Percentiles rank a stretch among this genome's conserved stretches.
Conservation (phyloP, 2,888 invertebrate species). For the Dryadula phaetusa region DNA sequence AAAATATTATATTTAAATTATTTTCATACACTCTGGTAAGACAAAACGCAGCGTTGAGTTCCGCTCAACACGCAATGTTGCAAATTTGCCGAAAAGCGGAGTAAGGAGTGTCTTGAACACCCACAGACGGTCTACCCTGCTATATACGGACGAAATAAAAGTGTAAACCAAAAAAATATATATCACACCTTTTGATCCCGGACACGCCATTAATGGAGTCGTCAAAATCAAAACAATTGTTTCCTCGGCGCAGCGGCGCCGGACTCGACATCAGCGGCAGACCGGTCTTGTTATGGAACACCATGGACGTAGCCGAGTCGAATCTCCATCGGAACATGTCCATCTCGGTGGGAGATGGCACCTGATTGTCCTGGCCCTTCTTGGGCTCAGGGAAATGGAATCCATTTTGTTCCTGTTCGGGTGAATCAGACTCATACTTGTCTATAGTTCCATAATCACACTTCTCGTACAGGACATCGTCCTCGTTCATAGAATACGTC, state of each 20-base stretch:
- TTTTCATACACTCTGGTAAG: too few species aligned
- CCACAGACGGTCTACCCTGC: too few species aligned
- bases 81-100: too few species aligned
- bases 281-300: slow-evolving; percentile 92
- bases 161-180: slow-evolving; percentile 23
- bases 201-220: slow-evolving; percentile 90
- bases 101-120: too few species aligned
- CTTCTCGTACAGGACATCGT: slow-evolving; percentile 72
- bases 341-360: slow-evolving; percentile 89
- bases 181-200: slow-evolving; percentile 90
- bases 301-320: slow-evolving; percentile 92
- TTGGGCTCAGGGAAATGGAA: slow-evolving; percentile 62
- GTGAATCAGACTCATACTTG: slow-evolving; percentile 60
- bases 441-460: slow-evolving; percentile 78
- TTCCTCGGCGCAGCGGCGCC: slow-evolving; percentile 91
- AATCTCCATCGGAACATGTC: slow-evolving; percentile 89
- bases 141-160: too few species aligned
- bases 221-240: slow-evolving; percentile 93
- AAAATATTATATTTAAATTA: too few species aligned
- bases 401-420: slow-evolving; percentile 56
- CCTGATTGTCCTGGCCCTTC: slow-evolving; percentile 62
- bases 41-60: too few species aligned
- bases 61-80: too few species aligned
- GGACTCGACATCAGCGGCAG: slow-evolving; percentile 94
- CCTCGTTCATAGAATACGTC: slow-evolving; percentile 69